These are phyloP conservation scores for Pseudoatta argentina DNA, from an alignment of 1,140 invertebrate species.

Conservation along the genomic window DNA sequence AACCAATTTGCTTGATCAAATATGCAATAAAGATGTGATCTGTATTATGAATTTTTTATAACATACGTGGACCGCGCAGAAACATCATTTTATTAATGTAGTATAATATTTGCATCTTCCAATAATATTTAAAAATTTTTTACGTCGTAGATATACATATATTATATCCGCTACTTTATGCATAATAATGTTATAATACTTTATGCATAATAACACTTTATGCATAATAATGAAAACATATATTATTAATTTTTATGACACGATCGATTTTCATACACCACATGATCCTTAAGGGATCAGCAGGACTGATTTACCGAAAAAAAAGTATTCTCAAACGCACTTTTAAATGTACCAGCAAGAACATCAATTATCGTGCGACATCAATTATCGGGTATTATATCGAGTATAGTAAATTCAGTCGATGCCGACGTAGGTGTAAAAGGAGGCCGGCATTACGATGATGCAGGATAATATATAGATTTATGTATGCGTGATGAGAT, in stretches of 20 bases:
- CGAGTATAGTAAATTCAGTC: slow-evolving; percentile 33
- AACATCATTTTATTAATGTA: background rate
- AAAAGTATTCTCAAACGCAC: background rate
- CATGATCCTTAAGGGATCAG: background rate
- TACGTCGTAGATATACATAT: background rate
- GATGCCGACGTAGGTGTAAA: slow-evolving; percentile 42
- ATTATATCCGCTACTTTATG: background rate
- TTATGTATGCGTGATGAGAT: slow-evolving; percentile 71
- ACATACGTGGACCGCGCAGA: no score
- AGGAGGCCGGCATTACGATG: slow-evolving; percentile 35
- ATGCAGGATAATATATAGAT: slow-evolving; percentile 62
- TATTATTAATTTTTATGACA: slow-evolving; percentile 33
- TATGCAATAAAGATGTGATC: background rate
- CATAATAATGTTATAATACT: no score
- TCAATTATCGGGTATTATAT: slow-evolving; percentile 36
- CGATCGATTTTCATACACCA: background rate
- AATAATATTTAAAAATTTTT: background rate
- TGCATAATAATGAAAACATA: background rate
- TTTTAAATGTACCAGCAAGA: slow-evolving; percentile 18
- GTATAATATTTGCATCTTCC: background rate
- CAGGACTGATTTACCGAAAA: background rate
- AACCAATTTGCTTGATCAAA: background rate
- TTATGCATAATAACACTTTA: background rate
- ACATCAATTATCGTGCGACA: background rate
- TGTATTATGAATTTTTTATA: no score